phyloP scores from a whole-genome alignment of 2,113 vertebrate genomes.

The Tragulus kanchil region DNA sequence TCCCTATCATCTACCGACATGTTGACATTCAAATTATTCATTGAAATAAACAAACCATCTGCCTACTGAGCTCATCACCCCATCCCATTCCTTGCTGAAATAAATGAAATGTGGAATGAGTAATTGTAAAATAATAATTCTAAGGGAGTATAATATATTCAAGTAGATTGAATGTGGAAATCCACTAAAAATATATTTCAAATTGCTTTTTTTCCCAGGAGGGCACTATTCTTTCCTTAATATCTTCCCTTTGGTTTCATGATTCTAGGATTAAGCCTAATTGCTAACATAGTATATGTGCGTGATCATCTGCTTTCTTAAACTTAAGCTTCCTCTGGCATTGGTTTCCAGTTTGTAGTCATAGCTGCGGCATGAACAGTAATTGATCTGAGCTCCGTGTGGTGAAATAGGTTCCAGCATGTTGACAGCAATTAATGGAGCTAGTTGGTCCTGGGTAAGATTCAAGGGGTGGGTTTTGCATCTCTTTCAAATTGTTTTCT shows the following conservation, averaged over 20 bases:
- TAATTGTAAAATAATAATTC: slow-evolving; percentile 19
- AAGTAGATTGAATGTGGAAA: slow-evolving; percentile 45
- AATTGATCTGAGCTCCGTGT: slow-evolving; percentile 62
- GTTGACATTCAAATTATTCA: slow-evolving; percentile 66
- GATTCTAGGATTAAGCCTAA: slow-evolving; percentile 49
- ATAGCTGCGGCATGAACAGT: slow-evolving; percentile 57
- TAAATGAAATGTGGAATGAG: slow-evolving; percentile 50
- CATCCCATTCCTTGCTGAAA: slow-evolving; percentile 60
- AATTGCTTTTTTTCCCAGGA: not conserved
- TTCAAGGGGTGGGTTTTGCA: slow-evolving; percentile 18
- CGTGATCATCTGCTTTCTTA: slow-evolving; percentile 55
- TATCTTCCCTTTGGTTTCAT: slow-evolving; percentile 27
- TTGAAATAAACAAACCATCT: slow-evolving; percentile 53
- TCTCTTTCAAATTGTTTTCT: slow-evolving; percentile 57
- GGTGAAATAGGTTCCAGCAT: slow-evolving; percentile 58
- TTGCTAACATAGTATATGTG: slow-evolving; percentile 47
- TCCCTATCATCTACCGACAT: not conserved
- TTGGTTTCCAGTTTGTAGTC: slow-evolving; percentile 17
- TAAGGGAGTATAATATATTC: not conserved
- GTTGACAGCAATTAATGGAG: slow-evolving; percentile 50
- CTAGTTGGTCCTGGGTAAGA: slow-evolving; percentile 12
- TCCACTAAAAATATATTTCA: slow-evolving; percentile 14
- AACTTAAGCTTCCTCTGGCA: slow-evolving; percentile 64
- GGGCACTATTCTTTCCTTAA: not conserved
- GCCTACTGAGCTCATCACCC: slow-evolving; percentile 51